A percentile compares a stretch with the other conserved stretches of the same genome.
These are phyloP conservation scores for Pachycephus smyrnensis DNA, from an alignment of 2,888 invertebrate species.

Conservation along the genomic window DNA sequence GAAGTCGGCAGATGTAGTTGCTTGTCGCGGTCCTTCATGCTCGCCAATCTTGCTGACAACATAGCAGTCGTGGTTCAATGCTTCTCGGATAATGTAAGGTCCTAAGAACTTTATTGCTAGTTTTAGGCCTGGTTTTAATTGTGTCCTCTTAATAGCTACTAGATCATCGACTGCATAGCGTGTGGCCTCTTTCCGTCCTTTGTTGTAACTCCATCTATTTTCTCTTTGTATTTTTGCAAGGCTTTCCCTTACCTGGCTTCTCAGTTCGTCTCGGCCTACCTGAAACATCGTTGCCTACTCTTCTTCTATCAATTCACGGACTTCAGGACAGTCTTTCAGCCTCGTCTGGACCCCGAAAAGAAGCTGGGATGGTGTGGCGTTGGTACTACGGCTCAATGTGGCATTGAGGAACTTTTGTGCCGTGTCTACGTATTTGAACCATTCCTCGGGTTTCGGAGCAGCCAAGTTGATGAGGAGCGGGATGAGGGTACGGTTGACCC, in stretches of 20 bases:
- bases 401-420: conserved; percentile 12
- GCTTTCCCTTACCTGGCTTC: conserved; percentile 26
- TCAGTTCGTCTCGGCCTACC: conserved; percentile 25
- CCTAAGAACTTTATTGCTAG: conserved; percentile 54
- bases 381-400: conserved; percentile 21
- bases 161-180: conserved; percentile 37
- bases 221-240: conserved; percentile 35
- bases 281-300: conserved; percentile 28
- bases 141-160: conserved; percentile 57
- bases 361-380: conserved; percentile 24
- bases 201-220: conserved; percentile 28
- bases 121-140: too few species aligned
- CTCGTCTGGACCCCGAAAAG: conserved; percentile 27
- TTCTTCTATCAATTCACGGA: conserved; percentile 34
- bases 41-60: conserved; percentile 46
- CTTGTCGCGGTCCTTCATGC: conserved; percentile 44
- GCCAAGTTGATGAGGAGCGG: conserved; percentile 25
- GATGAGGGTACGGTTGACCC: conserved; percentile 23
- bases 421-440: conserved; percentile 7
- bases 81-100: conserved; percentile 46
- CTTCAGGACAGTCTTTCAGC: conserved; percentile 24
- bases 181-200: conserved; percentile 24
- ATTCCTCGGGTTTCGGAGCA: conserved; percentile 10
- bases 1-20: conserved; percentile 45
- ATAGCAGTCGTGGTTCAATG: conserved; percentile 49